Evolutionary conservation across 2,797 vertebrate genomes (phyloP).

Genomic region (Heterohyrax brucei): DNA sequence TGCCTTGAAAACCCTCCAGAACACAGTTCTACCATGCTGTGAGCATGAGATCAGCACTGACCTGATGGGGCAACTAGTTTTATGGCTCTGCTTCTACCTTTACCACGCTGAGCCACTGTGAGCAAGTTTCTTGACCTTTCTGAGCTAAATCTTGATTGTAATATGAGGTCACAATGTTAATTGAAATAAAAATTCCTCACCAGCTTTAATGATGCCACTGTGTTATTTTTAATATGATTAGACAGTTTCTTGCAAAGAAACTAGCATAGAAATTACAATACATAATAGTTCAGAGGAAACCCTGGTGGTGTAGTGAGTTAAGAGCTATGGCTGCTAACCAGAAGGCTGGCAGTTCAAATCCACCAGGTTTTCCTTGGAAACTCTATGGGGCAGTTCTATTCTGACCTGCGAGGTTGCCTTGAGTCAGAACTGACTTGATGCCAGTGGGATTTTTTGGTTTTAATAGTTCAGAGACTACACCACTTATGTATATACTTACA

Average conservation of each 20-base stretch:
- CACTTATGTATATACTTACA: background rate
- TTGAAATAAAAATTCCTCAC: constrained; percentile 22
- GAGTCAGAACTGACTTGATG: too few species aligned
- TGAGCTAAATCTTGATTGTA: constrained; percentile 16
- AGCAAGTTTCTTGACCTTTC: constrained; percentile 56
- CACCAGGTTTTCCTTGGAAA: too few species aligned
- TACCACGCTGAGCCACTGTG: background rate
- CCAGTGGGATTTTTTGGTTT: too few species aligned
- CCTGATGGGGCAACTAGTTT: background rate
- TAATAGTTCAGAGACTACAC: background rate
- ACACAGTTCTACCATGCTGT: too few species aligned
- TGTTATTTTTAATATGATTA: constrained; percentile 56
- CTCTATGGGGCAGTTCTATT: too few species aligned
- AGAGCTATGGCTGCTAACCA: too few species aligned
- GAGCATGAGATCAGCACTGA: too few species aligned
- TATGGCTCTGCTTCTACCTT: background rate
- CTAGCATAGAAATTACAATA: background rate
- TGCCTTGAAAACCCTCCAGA: too few species aligned
- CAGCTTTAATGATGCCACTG: background rate
- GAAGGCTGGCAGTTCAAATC: too few species aligned
- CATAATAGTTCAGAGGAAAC: background rate
- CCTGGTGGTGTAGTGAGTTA: too few species aligned
- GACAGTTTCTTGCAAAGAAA: constrained; percentile 36
- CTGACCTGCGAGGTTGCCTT: too few species aligned
- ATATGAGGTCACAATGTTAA: constrained; percentile 60